phyloP scores from a whole-genome alignment of 64 coral and sea anemone species.

The Orbicella faveolata region DNA sequence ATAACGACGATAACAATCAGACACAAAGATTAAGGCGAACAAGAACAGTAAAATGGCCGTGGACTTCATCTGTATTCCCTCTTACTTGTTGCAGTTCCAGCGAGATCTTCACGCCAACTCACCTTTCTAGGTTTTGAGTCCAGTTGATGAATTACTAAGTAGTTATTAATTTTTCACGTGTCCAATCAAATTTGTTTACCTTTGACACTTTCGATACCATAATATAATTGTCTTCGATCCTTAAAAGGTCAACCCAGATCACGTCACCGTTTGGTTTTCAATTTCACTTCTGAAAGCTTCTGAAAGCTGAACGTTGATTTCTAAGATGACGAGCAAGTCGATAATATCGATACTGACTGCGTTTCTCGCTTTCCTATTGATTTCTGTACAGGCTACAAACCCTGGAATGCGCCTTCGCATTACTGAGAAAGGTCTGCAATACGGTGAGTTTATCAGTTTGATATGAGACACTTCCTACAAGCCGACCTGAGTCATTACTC shows the following conservation, averaged over 20 bases:
- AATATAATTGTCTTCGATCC: background rate
- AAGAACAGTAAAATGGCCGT: background rate
- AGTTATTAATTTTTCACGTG: background rate
- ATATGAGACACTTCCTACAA: no score
- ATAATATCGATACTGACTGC: background rate
- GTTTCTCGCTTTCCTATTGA: background rate
- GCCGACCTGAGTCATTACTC: no score
- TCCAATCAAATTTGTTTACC: conserved; percentile 13
- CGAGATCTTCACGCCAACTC: background rate
- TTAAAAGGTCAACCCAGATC: background rate
- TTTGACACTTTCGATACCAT: conserved; percentile 14
- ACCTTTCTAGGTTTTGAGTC: background rate
- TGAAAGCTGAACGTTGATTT: background rate
- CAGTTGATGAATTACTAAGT: background rate
- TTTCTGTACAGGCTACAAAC: conserved; percentile 3
- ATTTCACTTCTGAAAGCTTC: background rate
- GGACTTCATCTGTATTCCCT: background rate
- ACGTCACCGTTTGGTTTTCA: background rate
- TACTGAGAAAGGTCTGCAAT: conserved; percentile 57
- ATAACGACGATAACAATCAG: background rate
- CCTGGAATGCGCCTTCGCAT: conserved; percentile 59
- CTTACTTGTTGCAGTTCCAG: background rate
- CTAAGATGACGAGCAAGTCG: background rate
- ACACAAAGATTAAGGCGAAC: background rate
- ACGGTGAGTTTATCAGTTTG: conserved; percentile 19